Evolutionary conservation across 1,140 invertebrate genomes (phyloP).

Genomic region (Eurosta solidaginis): DNA sequence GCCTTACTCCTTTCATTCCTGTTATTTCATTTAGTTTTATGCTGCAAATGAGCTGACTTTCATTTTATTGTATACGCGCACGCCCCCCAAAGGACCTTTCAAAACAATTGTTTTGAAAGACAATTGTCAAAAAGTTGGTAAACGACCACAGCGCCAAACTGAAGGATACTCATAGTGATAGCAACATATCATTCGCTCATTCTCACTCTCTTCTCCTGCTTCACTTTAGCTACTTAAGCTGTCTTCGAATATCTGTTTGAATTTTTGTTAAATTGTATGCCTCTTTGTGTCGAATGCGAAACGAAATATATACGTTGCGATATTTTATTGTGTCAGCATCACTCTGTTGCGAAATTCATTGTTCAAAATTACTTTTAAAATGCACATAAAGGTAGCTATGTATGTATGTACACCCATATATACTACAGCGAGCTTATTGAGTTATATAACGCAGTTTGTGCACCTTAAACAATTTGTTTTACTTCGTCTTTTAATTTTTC

Average conservation of each 20-base stretch:
- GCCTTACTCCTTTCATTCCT: slow-evolving; percentile 8
- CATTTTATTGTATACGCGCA: background rate
- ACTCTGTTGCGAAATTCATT: background rate
- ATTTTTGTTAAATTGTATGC: background rate
- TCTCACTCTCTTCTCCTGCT: background rate
- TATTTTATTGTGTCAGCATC: background rate
- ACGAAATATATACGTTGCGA: slow-evolving; percentile 5
- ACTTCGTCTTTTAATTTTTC: background rate
- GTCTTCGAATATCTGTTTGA: background rate
- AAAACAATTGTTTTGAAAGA: background rate
- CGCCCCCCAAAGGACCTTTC: slow-evolving; percentile 5
- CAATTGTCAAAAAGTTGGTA: slow-evolving; percentile 24
- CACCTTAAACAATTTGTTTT: no score
- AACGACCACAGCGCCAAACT: background rate
- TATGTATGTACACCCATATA: background rate
- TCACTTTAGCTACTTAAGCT: background rate
- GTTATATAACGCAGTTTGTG: background rate
- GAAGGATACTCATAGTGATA: background rate
- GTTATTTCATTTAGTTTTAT: no score
- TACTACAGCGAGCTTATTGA: background rate
- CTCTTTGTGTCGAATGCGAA: background rate
- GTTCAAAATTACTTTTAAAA: background rate
- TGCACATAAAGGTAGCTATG: background rate
- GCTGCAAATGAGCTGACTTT: background rate
- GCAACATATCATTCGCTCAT: background rate